Conservation (phyloP, 2,113 vertebrate species). For the Syngnathoides biaculeatus region DNA sequence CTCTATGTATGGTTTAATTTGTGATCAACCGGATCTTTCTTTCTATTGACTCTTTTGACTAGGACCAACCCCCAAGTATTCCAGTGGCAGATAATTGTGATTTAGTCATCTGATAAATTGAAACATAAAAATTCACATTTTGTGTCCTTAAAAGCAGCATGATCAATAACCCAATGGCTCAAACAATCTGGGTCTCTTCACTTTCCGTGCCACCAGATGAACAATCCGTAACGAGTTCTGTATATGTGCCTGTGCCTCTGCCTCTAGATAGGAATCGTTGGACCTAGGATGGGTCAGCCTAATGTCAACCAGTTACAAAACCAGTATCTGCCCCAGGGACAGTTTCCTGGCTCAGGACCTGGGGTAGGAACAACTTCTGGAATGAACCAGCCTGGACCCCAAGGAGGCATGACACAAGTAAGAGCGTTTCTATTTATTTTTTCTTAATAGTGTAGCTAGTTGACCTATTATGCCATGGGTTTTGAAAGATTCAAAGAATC, state of each 20-base stretch:
- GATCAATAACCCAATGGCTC: neutral
- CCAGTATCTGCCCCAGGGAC: conserved; percentile 85
- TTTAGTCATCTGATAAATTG: neutral
- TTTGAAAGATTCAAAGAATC: too few species aligned
- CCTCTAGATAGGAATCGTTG: conserved; percentile 81
- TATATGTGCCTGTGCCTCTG: neutral
- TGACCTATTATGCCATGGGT: neutral
- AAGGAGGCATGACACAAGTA: conserved; percentile 67
- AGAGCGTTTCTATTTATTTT: neutral
- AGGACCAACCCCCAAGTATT: neutral
- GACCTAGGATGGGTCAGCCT: conserved; percentile 83
- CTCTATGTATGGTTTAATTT: neutral
- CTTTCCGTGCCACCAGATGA: neutral
- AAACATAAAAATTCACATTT: neutral
- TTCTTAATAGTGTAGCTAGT: neutral
- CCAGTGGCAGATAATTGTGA: neutral
- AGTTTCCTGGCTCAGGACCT: conserved; percentile 81
- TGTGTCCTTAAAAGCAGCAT: neutral
- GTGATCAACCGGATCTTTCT: neutral
- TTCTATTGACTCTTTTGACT: neutral
- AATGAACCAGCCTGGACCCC: conserved; percentile 75
- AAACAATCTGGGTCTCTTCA: neutral
- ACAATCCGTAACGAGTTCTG: neutral
- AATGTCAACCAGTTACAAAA: conserved; percentile 83
- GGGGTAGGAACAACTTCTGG: conserved; percentile 71